phyloP scores from a whole-genome alignment of 2,113 vertebrate genomes.

The Geothlypis trichas region DNA sequence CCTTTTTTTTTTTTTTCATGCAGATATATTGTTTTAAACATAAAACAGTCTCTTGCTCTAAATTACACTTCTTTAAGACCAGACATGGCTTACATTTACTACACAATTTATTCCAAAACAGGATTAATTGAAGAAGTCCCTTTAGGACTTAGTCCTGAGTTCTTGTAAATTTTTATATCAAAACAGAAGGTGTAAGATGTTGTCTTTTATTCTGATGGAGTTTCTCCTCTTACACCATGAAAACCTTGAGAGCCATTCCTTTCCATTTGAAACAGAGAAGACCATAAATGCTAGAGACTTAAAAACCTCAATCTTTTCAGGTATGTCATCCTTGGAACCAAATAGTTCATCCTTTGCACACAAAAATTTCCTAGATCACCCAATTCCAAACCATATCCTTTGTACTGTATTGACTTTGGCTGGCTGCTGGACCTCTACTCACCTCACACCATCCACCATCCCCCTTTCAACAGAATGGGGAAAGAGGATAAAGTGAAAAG shows the following conservation, averaged over 20 bases:
- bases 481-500: background rate
- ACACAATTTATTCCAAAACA: background rate
- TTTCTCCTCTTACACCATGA: background rate
- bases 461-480: background rate
- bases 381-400: background rate
- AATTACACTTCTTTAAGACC: background rate
- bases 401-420: background rate
- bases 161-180: background rate
- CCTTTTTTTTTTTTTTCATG: background rate
- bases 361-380: background rate
- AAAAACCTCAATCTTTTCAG: accelerated
- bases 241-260: background rate
- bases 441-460: background rate
- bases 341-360: background rate
- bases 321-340: background rate
- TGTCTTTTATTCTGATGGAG: background rate
- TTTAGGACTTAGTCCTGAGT: background rate
- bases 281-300: background rate
- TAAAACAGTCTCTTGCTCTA: background rate
- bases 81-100: background rate
- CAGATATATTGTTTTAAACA: background rate
- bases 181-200: background rate
- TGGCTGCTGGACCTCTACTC: background rate
- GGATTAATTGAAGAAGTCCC: background rate
- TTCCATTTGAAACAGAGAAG: background rate